Evolutionary conservation across 2,113 vertebrate genomes (phyloP).

Genomic region (Proterorhinus semilunaris): DNA sequence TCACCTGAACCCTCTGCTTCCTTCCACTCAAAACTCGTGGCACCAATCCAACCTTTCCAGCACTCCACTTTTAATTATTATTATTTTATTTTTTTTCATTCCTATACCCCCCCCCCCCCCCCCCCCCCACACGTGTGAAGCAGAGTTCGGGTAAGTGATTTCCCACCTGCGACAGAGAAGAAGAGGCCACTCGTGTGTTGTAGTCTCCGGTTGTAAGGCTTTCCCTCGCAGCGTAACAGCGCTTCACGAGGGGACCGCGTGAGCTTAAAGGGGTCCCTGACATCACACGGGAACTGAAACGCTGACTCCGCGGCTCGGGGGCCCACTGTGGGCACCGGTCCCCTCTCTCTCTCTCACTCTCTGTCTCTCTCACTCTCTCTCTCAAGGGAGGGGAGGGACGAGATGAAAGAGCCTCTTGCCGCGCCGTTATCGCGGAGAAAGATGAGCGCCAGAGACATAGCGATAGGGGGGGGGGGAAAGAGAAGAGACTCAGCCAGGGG

Average conservation of each 20-base stretch:
- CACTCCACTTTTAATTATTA: neutral
- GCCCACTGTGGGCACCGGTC: too few relatives aligned
- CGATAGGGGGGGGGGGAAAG: constrained; percentile 16
- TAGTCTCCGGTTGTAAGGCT: constrained; percentile 3
- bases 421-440: constrained; percentile 61
- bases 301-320: constrained; percentile 68
- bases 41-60: constrained; percentile 35
- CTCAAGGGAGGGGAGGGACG: constrained; percentile 55
- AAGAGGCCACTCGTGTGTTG: constrained; percentile 12
- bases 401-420: constrained; percentile 55
- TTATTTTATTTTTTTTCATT: too few relatives aligned
- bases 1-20: constrained; percentile 32
- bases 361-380: constrained; percentile 31
- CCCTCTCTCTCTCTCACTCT: constrained; percentile 23
- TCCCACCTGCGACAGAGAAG: constrained; percentile 12
- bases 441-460: constrained; percentile 48
- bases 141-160: constrained; percentile 29
- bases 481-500: neutral
- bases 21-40: constrained; percentile 3
- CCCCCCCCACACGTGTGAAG: constrained; percentile 22
- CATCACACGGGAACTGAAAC: constrained; percentile 61
- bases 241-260: neutral
- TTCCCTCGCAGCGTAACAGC: constrained; percentile 2
- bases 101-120: constrained; percentile 2
- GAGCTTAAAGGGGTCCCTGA: constrained; percentile 46